Evolutionary conservation across 2,797 vertebrate genomes (phyloP).

Genomic region (Eospalax fontanierii): DNA sequence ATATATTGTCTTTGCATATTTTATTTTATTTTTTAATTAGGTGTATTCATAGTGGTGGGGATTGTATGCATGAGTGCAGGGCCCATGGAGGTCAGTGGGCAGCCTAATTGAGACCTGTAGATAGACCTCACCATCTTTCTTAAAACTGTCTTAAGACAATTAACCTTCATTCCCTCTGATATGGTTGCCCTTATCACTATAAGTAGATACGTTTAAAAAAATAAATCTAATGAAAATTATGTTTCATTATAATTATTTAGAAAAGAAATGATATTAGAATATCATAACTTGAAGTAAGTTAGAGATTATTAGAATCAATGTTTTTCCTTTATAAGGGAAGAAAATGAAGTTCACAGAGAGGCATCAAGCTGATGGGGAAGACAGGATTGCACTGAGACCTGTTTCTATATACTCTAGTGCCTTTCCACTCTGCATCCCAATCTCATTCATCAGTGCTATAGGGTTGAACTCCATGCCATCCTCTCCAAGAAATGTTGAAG

Average conservation of each 20-base stretch:
- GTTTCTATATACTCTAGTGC: neutral
- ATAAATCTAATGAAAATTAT: neutral
- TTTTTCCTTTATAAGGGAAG: conserved; percentile 7
- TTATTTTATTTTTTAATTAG: too few species aligned
- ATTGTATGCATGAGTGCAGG: too few species aligned
- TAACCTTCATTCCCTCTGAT: neutral
- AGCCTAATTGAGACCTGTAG: neutral
- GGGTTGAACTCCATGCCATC: neutral
- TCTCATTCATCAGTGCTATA: neutral
- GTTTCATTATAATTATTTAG: neutral
- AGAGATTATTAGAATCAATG: neutral
- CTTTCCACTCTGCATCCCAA: neutral
- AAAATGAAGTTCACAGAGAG: neutral
- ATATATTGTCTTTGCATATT: neutral
- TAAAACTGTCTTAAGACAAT: neutral
- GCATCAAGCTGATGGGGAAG: neutral
- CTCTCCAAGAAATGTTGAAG: neutral
- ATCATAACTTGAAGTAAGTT: neutral
- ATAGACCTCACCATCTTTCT: neutral
- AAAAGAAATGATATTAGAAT: neutral
- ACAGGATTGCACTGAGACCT: neutral
- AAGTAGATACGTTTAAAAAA: neutral
- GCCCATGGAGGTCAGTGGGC: too few species aligned
- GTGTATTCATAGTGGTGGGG: too few species aligned
- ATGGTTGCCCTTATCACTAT: neutral